These are phyloP conservation scores for Habropoda laboriosa DNA, from an alignment of 1,140 invertebrate genomes.

Conservation along the genomic window DNA sequence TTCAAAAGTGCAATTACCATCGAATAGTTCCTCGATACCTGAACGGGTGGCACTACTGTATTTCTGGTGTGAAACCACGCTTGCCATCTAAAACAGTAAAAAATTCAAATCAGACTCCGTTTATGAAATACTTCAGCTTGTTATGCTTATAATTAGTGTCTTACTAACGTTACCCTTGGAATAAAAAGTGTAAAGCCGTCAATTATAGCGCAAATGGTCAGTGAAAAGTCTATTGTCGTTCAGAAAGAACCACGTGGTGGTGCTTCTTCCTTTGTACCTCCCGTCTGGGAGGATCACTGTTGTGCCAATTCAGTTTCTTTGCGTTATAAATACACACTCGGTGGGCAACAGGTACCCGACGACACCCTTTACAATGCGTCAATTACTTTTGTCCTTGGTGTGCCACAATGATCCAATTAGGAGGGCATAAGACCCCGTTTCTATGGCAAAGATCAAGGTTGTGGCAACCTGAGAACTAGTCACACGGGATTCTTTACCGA, in stretches of 20 bases:
- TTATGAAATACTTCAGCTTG: no score
- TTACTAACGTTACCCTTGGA: no score
- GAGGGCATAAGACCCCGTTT: conserved; percentile 23
- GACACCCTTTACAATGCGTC: conserved; percentile 19
- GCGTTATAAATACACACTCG: conserved; percentile 26
- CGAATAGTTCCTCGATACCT: no score
- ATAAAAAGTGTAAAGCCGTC: no score
- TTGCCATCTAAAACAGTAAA: no score
- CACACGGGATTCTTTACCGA: background rate
- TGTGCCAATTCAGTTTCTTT: background rate
- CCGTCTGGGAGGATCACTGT: background rate
- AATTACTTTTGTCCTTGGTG: conserved; percentile 48
- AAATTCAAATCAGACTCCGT: no score
- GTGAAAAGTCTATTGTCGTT: background rate
- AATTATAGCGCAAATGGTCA: background rate
- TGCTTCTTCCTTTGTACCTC: background rate
- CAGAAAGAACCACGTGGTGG: background rate
- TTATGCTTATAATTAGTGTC: no score
- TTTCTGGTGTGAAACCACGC: no score
- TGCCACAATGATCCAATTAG: conserved; percentile 57
- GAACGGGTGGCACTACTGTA: no score
- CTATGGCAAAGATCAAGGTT: conserved; percentile 51
- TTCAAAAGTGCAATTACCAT: no score
- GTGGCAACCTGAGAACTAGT: conserved; percentile 4
- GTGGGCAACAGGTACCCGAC: conserved; percentile 32